These are phyloP conservation scores for Nannospalax galili DNA, from an alignment of 2,113 vertebrate genomes.

Conservation along the genomic window DNA sequence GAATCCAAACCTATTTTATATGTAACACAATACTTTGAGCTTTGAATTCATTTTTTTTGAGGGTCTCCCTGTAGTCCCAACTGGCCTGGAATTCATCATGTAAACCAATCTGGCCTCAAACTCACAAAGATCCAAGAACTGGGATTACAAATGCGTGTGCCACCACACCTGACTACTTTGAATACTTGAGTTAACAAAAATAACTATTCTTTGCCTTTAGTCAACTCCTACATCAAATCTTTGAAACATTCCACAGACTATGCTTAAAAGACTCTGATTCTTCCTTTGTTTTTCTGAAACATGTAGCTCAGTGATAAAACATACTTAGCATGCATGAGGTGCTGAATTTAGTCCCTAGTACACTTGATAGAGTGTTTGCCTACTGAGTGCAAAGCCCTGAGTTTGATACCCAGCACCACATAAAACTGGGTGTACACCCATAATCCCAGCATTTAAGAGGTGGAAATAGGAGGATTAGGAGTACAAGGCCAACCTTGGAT, in stretches of 20 bases:
- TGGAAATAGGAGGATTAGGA: background rate
- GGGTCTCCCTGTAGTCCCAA: too few relatives aligned
- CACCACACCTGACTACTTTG: background rate
- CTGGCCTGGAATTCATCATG: too few relatives aligned
- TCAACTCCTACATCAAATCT: background rate
- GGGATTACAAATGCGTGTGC: too few relatives aligned
- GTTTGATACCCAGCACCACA: too few relatives aligned
- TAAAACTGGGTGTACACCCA: background rate
- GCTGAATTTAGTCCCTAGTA: background rate
- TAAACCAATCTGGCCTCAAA: too few relatives aligned
- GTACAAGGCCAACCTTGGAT: background rate
- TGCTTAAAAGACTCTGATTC: background rate
- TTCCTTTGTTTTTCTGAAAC: constrained; percentile 39
- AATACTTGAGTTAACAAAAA: constrained; percentile 8
- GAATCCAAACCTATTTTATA: background rate
- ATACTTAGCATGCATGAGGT: background rate
- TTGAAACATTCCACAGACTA: background rate
- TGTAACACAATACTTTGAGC: background rate
- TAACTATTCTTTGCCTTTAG: background rate
- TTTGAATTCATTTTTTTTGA: background rate
- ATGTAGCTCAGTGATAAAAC: background rate
- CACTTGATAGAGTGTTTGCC: background rate
- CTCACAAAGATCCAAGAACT: too few relatives aligned
- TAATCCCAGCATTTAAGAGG: background rate
- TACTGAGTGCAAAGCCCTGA: background rate